Percentiles rank a stretch among this genome's conserved stretches.
phyloP scores from a whole-genome alignment of 2,113 vertebrate genomes.

The Haemorhous mexicanus region DNA sequence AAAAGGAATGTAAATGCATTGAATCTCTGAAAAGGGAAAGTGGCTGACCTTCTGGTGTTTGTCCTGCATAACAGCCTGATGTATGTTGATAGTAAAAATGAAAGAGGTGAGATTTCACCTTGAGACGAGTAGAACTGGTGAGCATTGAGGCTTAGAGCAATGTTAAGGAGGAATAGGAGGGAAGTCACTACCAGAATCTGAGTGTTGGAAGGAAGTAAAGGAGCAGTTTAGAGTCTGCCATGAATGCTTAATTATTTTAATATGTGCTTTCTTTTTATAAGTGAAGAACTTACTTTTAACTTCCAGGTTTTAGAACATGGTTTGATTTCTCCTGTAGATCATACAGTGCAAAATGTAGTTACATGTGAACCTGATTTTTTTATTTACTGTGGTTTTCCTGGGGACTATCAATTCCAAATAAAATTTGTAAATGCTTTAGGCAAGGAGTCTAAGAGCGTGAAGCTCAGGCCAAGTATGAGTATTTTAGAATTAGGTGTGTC shows the following conservation, averaged over 20 bases:
- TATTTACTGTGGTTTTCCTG: background rate
- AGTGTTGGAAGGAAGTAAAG: background rate
- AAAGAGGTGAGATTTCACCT: background rate
- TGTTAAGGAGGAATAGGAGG: background rate
- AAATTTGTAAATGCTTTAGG: background rate
- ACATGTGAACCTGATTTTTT: background rate
- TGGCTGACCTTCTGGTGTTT: background rate
- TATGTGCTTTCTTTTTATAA: background rate
- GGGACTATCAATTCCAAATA: background rate
- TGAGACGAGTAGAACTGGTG: background rate
- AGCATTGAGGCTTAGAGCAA: background rate
- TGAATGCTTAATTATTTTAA: background rate
- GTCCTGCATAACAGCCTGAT: background rate
- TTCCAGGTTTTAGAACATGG: background rate
- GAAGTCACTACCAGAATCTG: background rate
- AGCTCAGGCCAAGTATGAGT: background rate
- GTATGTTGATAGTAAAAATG: background rate
- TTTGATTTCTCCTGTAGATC: background rate
- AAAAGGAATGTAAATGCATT: background rate
- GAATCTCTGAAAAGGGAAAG: background rate
- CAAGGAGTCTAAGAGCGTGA: background rate
- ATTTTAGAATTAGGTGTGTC: background rate
- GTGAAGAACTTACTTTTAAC: background rate
- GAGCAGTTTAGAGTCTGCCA: background rate
- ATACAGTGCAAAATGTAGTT: background rate